Conservation (phyloP, 2,113 vertebrate species). For the Microtus montanus region DNA sequence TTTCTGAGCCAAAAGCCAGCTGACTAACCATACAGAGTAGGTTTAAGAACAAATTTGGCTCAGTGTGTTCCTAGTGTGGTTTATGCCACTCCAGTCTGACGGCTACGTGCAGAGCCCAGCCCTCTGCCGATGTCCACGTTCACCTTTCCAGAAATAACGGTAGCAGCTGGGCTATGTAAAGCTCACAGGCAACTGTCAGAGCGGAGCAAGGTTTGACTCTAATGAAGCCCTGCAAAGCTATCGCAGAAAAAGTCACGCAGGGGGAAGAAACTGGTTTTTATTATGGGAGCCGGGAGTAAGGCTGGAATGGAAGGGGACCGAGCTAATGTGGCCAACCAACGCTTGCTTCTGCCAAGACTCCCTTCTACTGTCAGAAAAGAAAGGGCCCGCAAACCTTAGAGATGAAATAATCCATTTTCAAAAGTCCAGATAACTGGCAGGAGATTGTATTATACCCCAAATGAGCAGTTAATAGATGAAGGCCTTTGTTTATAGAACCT, state of each 20-base stretch:
- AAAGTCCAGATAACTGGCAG: neutral
- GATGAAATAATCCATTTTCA: neutral
- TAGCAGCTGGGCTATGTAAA: neutral
- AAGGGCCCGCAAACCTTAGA: neutral
- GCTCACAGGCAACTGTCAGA: neutral
- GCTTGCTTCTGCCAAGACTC: neutral
- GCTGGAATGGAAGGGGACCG: fast-evolving
- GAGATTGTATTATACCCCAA: neutral
- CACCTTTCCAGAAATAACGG: neutral
- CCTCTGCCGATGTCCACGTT: neutral
- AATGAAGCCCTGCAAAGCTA: neutral
- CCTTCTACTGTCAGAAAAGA: neutral
- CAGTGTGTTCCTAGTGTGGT: fast-evolving
- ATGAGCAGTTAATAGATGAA: neutral
- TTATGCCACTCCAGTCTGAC: neutral
- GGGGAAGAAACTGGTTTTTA: neutral
- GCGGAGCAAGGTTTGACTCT: neutral
- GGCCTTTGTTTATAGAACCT: neutral
- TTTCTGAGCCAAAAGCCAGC: neutral
- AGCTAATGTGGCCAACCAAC: neutral
- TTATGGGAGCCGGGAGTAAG: neutral
- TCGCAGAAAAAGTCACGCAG: neutral
- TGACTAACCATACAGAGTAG: neutral
- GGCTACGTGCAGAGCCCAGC: neutral
- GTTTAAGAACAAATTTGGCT: neutral